Evolutionary conservation across 2,888 invertebrate species (phyloP), one percentile per base, ranked within the genome.

Genomic region (Cyrtodaria siliqua): DNA sequence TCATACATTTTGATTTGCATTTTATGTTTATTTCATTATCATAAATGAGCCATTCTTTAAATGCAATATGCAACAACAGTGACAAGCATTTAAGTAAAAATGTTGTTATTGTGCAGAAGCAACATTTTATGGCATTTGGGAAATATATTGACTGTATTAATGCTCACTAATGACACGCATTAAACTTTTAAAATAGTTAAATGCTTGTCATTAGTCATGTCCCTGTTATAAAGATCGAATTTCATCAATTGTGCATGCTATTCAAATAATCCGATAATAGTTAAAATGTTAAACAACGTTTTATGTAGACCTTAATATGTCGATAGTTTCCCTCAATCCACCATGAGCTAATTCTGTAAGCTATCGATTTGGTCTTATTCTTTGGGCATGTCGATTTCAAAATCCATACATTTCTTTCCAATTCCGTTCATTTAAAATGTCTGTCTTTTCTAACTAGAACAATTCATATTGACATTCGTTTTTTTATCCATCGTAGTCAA

Each of bases 381-480:
- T 44, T 18, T 16, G 16, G 20, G 44, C 44, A 16, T 44, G 44
- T 6, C n/a, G n/a, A 6, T 44, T 16, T 9, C 8, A 3, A 20
- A 16, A 56, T 56, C 56, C 20, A 56, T 56, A 38, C 56, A 20
- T 16, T 56, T 56, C 56, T 44, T 44, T 42, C 18, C 8, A 24
- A 26, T 60, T 42, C 23, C 26, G 24, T 60, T 26, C 23, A 47
- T 24, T 47, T n/a, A 44, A 47, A 64, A 64, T 59, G 29, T 42
- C 20, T 38, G 29, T 56, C 56, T 38, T 52, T 56, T 56, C 12
- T 38, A 14, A n/a, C 38, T 18, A 56, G 56, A 56, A 56, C 56
- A 56, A 56, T 53, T 27, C 16, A n/a, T 53, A 24, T 53, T 53
- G 53, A 53, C 53, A 53, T 53, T 53, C 27, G 27, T 14, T 44